Base-by-base conservation (phyloP, 2,113 vertebrate species). In the Nerophis ophidion region DNA sequence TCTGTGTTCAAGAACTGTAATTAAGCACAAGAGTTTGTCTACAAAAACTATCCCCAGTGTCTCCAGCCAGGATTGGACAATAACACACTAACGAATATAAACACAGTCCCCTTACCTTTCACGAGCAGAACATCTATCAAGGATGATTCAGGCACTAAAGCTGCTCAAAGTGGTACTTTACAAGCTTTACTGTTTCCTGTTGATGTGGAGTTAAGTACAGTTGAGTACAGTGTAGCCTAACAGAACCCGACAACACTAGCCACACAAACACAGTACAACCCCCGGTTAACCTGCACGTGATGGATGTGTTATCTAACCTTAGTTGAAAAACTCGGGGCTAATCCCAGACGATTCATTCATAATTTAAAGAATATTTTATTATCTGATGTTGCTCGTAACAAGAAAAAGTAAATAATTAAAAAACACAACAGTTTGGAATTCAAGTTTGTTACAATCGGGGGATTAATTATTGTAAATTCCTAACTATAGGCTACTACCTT, bases 161-260 rank as follows among this genome's bases (percentile, higher is more conserved):
- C 42, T 45, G 46, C 42, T 59, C 44, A 57, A 33, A 72, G 55
- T 63, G 59, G 55, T 59, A 58, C 57, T 64, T 68, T 52, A 52
- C 56, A 65, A 48, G 63, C 36, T 71, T 76, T 71, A 71, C 48
- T 36, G 74, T 68, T 74, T 80, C 74, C 77, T 76, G 70, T 76
- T 72, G 63, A 67, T 61, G 49, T 59, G 46, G 54, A 64, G 36
- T 54, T 57, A 64, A 60, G 63, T 61, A 61, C 57, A 55, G 52
- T 26, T 26, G 26, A 26, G 26, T 40, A 61, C 48, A 16, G 36
- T 56, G 34, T 51, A 47, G 55, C 63, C 36, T 17, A 38, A 42
- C 44, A 49, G 8, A 48, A 33, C 16, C 5, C 16, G 42, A 61
- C 44, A 48, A 48, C 48, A 48, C 10, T 48, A 17, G 17, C 26